Percentiles rank a stretch among this genome's conserved stretches.
Conservation (phyloP, 2,113 vertebrate genomes). For the Nyctereutes procyonoides region DNA sequence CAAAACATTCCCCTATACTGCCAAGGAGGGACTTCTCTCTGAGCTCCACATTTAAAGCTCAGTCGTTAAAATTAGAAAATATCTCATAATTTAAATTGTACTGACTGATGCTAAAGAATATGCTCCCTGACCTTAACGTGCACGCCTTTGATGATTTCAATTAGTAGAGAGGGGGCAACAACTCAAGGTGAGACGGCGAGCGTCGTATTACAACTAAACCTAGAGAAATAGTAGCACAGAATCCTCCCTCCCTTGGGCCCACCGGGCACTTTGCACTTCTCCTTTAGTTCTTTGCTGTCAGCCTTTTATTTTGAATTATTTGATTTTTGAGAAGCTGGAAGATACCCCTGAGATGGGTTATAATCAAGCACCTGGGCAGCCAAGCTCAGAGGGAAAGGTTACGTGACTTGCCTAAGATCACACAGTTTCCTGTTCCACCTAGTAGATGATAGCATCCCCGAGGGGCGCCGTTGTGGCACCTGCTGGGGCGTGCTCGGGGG, state of each 20-base stretch:
- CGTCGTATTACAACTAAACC: neutral
- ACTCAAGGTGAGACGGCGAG: neutral
- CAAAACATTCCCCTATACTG: neutral
- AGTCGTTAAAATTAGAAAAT: neutral
- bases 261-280: neutral
- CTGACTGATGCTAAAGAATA: neutral
- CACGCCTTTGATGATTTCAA: neutral
- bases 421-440: neutral
- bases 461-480: rapidly evolving
- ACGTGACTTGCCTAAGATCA: neutral
- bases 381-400: neutral
- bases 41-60: neutral
- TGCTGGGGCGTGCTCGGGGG: rapidly evolving
- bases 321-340: neutral
- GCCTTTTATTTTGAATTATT: neutral
- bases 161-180: neutral
- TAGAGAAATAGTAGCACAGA: neutral
- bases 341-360: neutral
- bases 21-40: neutral
- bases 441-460: neutral
- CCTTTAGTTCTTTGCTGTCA: neutral
- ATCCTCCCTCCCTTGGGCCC: neutral
- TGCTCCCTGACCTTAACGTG: neutral
- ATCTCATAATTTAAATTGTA: slow-evolving; percentile 35
- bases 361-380: neutral